A percentile compares a stretch with the other conserved stretches of the same genome.
phyloP scores from a whole-genome alignment of 35 echinoderm and acorn worm species.

The Lytechinus variegatus region DNA sequence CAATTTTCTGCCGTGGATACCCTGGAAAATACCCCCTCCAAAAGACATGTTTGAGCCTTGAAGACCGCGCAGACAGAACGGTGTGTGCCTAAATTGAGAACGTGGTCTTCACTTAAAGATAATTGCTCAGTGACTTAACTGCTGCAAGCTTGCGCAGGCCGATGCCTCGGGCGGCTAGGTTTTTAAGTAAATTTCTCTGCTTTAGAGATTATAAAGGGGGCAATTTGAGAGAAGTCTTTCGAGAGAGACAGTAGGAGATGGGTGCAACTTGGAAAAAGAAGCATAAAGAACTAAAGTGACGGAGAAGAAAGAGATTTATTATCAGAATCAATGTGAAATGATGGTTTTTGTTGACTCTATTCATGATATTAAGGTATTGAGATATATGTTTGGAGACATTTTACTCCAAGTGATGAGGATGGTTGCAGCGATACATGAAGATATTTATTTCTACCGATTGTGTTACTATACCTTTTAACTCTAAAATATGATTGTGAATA shows the following conservation, averaged over 20 bases:
- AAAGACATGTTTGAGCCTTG: neutral
- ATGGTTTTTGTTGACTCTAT: no score
- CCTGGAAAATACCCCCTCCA: neutral
- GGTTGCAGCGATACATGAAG: no score
- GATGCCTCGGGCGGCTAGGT: neutral
- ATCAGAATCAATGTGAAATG: no score
- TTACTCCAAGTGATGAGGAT: no score
- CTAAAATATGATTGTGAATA: no score
- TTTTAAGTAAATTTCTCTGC: conserved; percentile 1
- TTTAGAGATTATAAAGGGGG: neutral
- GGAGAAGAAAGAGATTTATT: neutral
- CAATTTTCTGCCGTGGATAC: neutral
- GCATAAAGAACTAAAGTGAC: neutral
- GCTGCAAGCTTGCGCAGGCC: neutral
- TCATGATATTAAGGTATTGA: no score
- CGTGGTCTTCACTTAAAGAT: conserved; percentile 10
- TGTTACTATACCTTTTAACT: no score
- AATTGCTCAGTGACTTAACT: neutral
- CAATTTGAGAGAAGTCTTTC: neutral
- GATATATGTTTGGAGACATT: no score
- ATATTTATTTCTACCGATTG: no score
- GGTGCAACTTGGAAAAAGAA: neutral
- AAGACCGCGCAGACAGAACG: neutral
- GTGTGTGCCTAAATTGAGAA: conserved; percentile 1
- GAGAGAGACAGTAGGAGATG: neutral